Base-by-base conservation (phyloP, 2,888 invertebrate species). In the Ectemnius lituratus region DNA sequence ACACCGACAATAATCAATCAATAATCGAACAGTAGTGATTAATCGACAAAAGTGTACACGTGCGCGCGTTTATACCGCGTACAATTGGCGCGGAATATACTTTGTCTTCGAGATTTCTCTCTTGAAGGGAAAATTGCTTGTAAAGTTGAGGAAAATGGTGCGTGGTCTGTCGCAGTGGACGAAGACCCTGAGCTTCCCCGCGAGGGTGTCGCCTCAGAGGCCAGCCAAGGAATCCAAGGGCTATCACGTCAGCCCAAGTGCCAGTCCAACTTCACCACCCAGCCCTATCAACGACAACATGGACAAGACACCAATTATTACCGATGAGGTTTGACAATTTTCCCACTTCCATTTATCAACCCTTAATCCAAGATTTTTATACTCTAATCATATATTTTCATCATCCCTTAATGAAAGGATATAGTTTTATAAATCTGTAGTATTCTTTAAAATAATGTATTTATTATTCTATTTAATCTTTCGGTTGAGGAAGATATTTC, bases 111-210 rank as follows among this genome's bases (percentile, higher is more conserved):
- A 23, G n/a, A n/a, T n/a, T 23, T 23, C 23, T 23, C 23, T 3
- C 3, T 23, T 23, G 52, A 2, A 16, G 16, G 14, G 20, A 63
- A 20, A 23, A 2, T 23, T 23, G 23, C 23, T 23, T 23, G 16
- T n/a, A 52, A 11, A 14, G 66, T 27, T 6, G 67, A 58, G 20
- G 65, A 65, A 93, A 92, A 97, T 97, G 97, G 97, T 96, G 91
- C 95, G 97, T 86, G 96, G 96, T 92, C 92, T 97, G 88, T 94
- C 96, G 76, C 96, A 96, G 93, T 97, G 97, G 97, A 97, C 96
- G 92, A 97, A 97, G 93, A 97, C 96, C 85, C 93, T 97, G 90
- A 97, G 96, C 93, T 97, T 97, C 91, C 97, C 97, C 76, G 95
- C 96, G 87, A 93, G 97, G 91, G 93, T 96, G 88, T 96, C 96